Conservation (phyloP, 1,140 invertebrate genomes). For the Acromyrmex charruanus region DNA sequence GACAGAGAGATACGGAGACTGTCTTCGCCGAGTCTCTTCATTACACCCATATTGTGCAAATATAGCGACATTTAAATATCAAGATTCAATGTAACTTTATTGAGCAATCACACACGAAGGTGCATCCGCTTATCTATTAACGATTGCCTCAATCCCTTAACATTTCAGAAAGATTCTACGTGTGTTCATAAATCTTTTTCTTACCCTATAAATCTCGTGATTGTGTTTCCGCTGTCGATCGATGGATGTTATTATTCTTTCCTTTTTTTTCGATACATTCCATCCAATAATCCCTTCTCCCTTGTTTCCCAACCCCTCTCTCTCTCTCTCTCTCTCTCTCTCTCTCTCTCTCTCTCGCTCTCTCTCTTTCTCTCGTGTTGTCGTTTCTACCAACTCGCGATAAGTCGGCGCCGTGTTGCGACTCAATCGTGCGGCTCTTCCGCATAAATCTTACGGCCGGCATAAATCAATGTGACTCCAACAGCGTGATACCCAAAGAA, state of each 20-base stretch:
- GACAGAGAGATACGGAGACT: background rate
- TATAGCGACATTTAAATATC: conserved; percentile 25
- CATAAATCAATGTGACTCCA: conserved; percentile 86
- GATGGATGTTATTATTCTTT: conserved; percentile 73
- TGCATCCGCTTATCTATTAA: background rate
- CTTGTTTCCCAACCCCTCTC: background rate
- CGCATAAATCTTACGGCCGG: conserved; percentile 84
- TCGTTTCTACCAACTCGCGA: conserved; percentile 85
- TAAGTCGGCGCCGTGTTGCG: conserved; percentile 86
- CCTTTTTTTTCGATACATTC: conserved; percentile 45
- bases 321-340: conserved; percentile 19
- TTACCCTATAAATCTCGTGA: conserved; percentile 70
- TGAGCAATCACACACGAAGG: background rate
- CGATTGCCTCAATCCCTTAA: conserved; percentile 3
- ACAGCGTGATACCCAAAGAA: conserved; percentile 82
- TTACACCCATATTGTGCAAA: background rate
- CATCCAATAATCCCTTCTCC: conserved; percentile 40
- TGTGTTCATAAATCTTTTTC: background rate
- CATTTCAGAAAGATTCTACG: background rate
- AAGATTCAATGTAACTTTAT: background rate
- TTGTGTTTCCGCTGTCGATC: conserved; percentile 72
- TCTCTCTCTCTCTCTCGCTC: conserved; percentile 35
- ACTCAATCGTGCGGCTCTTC: conserved; percentile 85
- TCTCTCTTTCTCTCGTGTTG: conserved; percentile 68
- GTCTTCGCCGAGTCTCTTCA: background rate